These are phyloP conservation scores for Muscicapa comitata DNA, from an alignment of 2,797 vertebrate genomes.

Conservation along the genomic window DNA sequence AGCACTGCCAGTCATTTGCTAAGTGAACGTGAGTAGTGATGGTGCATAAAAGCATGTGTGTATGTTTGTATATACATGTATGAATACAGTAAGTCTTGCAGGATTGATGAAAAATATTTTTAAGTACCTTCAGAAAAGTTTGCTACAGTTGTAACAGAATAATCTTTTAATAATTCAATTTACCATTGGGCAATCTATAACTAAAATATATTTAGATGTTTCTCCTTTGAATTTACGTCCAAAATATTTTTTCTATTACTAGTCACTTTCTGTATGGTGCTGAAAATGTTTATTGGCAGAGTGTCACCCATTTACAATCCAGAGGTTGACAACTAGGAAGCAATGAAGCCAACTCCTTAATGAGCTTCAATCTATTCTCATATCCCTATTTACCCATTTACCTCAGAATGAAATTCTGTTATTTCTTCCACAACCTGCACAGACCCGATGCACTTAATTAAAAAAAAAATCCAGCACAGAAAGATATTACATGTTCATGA, in stretches of 20 bases:
- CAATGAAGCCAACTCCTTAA: not conserved
- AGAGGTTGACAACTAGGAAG: not conserved
- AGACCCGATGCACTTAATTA: not conserved
- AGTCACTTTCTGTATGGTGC: not conserved
- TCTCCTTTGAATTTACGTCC: not conserved
- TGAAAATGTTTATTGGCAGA: not conserved
- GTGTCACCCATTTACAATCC: not conserved
- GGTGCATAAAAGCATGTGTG: fast-evolving
- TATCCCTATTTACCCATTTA: not conserved
- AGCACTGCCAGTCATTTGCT: not conserved
- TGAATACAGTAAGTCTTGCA: not conserved
- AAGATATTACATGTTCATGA: not conserved
- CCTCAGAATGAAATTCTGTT: not conserved
- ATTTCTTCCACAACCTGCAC: not conserved
- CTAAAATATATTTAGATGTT: not conserved
- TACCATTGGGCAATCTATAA: not conserved
- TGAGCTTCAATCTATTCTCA: not conserved
- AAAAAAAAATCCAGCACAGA: not conserved
- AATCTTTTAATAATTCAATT: not conserved
- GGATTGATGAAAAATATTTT: not conserved
- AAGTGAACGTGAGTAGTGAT: not conserved
- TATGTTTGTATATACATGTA: not conserved
- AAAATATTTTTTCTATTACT: not conserved
- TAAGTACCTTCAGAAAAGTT: not conserved
- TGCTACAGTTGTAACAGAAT: not conserved